Evolutionary conservation across 2,888 invertebrate species (phyloP).

Genomic region (Ornithoptera alexandrae): DNA sequence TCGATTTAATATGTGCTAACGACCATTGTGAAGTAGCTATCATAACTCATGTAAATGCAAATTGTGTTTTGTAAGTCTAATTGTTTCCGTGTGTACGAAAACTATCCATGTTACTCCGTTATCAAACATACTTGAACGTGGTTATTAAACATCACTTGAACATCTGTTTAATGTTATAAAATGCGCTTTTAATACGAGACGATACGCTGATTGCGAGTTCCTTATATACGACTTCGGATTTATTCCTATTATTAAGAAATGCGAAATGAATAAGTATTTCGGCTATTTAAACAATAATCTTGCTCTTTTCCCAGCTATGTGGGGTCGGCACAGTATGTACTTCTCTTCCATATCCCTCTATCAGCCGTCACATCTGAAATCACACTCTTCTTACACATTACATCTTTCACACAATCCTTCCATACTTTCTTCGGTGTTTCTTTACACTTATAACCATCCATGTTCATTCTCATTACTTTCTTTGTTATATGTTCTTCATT

Average conservation of each 20-base stretch:
- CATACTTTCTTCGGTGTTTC: too few species aligned
- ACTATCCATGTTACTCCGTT: conserved; percentile 28
- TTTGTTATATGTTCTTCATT: too few species aligned
- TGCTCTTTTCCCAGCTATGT: too few species aligned
- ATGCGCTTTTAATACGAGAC: conserved; percentile 30
- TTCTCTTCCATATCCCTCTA: too few species aligned
- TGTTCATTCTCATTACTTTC: too few species aligned
- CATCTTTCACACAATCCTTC: too few species aligned
- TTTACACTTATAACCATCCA: too few species aligned
- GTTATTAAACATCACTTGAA: conserved; percentile 11
- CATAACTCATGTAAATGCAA: conserved; percentile 30
- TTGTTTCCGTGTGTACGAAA: conserved; percentile 37
- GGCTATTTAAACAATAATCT: too few species aligned
- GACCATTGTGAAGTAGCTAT: conserved; percentile 27
- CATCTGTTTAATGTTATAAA: conserved; percentile 27
- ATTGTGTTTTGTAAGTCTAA: conserved; percentile 26
- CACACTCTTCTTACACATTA: too few species aligned
- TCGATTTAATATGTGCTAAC: conserved; percentile 34
- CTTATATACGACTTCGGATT: conserved; percentile 30
- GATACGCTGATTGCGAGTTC: conserved; percentile 34
- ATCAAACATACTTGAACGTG: conserved; percentile 31
- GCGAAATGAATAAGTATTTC: background rate
- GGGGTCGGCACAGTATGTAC: too few species aligned
- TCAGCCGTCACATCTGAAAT: too few species aligned
- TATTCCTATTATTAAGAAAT: conserved; percentile 28